Evolutionary conservation across 2,888 invertebrate species (phyloP), one percentile per base, ranked within the genome.

Genomic region (Drosophila borealis): DNA sequence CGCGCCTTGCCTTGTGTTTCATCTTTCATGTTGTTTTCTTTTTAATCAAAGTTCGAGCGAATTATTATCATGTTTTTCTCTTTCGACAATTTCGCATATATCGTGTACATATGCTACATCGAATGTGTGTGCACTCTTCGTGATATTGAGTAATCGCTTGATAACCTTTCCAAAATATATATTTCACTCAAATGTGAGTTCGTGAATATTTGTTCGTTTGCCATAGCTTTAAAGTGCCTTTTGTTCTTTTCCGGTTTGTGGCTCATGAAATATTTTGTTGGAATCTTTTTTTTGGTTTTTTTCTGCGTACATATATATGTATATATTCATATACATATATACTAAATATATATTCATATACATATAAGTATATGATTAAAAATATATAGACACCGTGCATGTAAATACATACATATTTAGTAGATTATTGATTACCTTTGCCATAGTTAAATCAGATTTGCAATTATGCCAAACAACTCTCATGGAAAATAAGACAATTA

Each of bases 321-420:
- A 37, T 50, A 14, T 39, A 29, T 29, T 25, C 25, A 53, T 41
- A 41, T 53, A 41, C 8, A 34, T 34, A 34, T 11, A 34, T 34
- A n/a, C 9, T 33, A 33, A 17, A 17, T 33, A 33, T 49, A 51
- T 39, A 57, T 54, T 56, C 48, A 59, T 59, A 44, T 33, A 55
- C 67, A 50, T 55, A 62, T 41, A 57, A 62, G 61, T 51, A 67
- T 54, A 70, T 67, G 79, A 62, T 70, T 63, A 61, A 71, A 60
- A 78, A 75, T 67, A 79, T 67, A 77, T 70, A 68, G 78, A 83
- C 73, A 83, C 53, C 50, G 68, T 63, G 53, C 50, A 36, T 57
- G 48, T 46, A 51, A 8, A 29, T 59, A 69, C 70, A 64, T 41
- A 51, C 55, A 67, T 67, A 59, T 68, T 60, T 48, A 41, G 41